Evolutionary conservation across 1,140 invertebrate genomes (phyloP), one percentile per base, ranked within the genome.

Genomic region (Drosophila ananassae): DNA sequence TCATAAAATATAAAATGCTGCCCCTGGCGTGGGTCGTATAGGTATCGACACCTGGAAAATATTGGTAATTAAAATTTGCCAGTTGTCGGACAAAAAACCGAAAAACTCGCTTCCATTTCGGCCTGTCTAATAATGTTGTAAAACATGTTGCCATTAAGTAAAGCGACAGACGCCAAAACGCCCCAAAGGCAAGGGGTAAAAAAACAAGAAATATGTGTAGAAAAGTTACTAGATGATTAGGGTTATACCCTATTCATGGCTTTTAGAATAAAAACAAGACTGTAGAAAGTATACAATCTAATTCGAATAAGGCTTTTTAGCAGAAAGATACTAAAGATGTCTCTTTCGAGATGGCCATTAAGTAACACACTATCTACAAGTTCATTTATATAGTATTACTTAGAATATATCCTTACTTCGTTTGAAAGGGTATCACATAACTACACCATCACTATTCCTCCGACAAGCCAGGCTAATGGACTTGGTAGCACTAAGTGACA

Each of bases 51-150:
- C 80, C 80, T 84, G 80, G 77, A 83, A 72, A 83, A 83, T 83
- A 83, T 83, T 83, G 80, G 80, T 83, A 83, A 83, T 84, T 83
- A 83, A 83, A 83, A 83, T 84, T 83, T 41, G 80, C 76, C 80
- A 77, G 74, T 79, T 69, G 57, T 63, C 50, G 64, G 53, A 24
- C 60, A 53, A 67, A 53, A 32, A 57, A 47, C 32, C 8, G 13
- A 58, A 62, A 62, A 63, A 46, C 51, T 73, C 64, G 58, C 64
- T 44, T 54, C 61, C 62, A 57, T 67, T 44, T 53, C 9, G 64
- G 58, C 57, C 76, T 84, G 80, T 84, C 80, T 85, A 85, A 84
- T 85, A 85, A 85, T 85, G 81, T 85, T 85, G 81, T 85, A 85
- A 85, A 85, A 85, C 81, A 85, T 68, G 81, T 85, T 85, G 73